phyloP scores from a whole-genome alignment of 2,888 invertebrate genomes.

The Abscondita cerata region DNA sequence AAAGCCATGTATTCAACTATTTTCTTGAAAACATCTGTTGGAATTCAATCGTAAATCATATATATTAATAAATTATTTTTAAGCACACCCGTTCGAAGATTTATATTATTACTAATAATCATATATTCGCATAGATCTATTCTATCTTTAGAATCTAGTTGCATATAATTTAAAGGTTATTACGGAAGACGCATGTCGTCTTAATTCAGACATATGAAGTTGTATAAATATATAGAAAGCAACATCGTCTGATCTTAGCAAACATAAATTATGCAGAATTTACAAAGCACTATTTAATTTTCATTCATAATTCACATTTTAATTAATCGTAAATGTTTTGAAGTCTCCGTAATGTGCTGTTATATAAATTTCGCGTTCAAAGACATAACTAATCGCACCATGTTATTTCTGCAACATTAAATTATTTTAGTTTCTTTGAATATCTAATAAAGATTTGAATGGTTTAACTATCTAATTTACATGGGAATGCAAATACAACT shows the following conservation, averaged over 20 bases:
- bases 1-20: background rate
- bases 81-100: background rate
- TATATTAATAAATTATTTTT: background rate
- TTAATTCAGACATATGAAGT: conserved; percentile 26
- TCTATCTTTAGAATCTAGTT: conserved; percentile 20
- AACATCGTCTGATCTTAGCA: conserved; percentile 52
- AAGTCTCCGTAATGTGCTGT: conserved; percentile 20
- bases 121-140: conserved; percentile 11
- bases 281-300: conserved; percentile 53
- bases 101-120: conserved; percentile 8
- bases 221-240: conserved; percentile 39
- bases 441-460: too few species aligned
- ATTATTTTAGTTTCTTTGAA: conserved; percentile 8
- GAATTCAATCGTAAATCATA: background rate
- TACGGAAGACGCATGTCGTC: conserved; percentile 24
- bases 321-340: conserved; percentile 52
- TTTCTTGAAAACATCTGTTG: conserved; percentile 2
- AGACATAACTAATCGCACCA: conserved; percentile 12
- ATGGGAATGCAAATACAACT: too few species aligned
- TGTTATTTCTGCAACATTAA: conserved; percentile 12
- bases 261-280: conserved; percentile 50
- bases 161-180: conserved; percentile 24
- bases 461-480: too few species aligned
- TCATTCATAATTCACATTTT: conserved; percentile 53
- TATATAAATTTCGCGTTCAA: conserved; percentile 21